Base-by-base conservation (phyloP, 1,140 invertebrate species). In the Penaeus indicus region DNA sequence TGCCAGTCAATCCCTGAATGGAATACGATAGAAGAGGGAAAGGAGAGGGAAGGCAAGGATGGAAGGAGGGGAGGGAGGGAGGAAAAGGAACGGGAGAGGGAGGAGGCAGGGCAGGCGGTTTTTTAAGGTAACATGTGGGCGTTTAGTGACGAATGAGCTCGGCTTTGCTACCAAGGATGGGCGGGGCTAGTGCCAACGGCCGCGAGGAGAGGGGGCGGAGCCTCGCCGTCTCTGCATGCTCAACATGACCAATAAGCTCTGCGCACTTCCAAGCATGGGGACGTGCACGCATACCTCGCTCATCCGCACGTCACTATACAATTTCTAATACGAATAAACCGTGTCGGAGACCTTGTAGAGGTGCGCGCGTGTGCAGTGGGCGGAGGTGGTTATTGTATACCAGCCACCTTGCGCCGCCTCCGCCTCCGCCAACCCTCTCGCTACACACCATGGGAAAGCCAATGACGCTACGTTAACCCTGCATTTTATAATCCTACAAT, bases 151-250 rank as follows among this genome's bases (percentile, higher is more conserved):
- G 62, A 84, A 84, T 69, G 77, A 67, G 77, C 63, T 77, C n/a
- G 77, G 78, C 32, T 67, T 38, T 63, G 61, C n/a, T 32, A 27
- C 32, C 42, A 22, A 62, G 80, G 69, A 60, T 25, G 63, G 27
- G 75, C 79, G 77, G 85, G 85, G 77, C 54, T 54, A 54, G 54
- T 54, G 54, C 54, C 54, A 54, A 78, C 77, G 78, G 61, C 62
- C 62, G 64, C 79, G 79, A 80, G 85, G 69, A 77, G 81, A 86
- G 85, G 63, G 78, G 85, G 85, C 77, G 85, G 85, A 78, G 38
- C 77, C n/a, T 78, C 75, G 54, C 54, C 10, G 54, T 54, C 54
- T 54, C 54, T 54, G 54, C 54, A 54, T 54, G 54, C 54, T 54
- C 54, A 54, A 54, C 54, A 54, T 54, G 54, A 54, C 54, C 54